These are phyloP conservation scores for Drosophila nannoptera DNA, from an alignment of 1,140 invertebrate species.

Conservation along the genomic window DNA sequence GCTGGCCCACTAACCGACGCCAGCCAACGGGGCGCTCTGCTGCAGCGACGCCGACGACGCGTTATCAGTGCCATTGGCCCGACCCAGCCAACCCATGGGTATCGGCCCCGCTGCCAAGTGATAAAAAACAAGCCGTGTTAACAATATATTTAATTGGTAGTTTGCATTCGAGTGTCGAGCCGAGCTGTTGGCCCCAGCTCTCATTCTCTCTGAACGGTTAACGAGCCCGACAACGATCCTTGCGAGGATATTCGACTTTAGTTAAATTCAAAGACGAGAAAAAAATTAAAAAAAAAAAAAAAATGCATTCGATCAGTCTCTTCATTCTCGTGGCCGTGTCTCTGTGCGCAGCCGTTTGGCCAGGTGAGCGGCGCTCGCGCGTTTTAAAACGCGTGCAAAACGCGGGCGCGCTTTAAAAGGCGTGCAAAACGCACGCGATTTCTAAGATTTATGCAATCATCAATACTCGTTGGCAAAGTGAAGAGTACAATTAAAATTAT, in stretches of 20 bases:
- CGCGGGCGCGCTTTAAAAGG: conserved; percentile 21
- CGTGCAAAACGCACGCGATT: conserved; percentile 11
- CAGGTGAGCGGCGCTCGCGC: conserved; percentile 46
- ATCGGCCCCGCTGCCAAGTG: conserved; percentile 38
- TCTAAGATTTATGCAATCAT: not conserved
- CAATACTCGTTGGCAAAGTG: conserved; percentile 6
- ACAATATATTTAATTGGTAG: conserved; percentile 77
- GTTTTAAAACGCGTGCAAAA: conserved; percentile 17
- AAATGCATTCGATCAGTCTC: conserved; percentile 39
- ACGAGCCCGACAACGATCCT: conserved; percentile 7
- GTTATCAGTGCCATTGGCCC: conserved; percentile 56
- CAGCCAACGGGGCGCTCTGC: conserved; percentile 32
- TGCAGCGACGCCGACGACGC: not conserved
- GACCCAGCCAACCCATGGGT: conserved; percentile 26
- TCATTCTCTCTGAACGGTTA: not conserved
- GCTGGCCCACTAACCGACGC: not conserved
- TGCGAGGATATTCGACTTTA: conserved; percentile 16
- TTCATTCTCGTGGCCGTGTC: conserved; percentile 40
- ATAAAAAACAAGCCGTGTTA: conserved; percentile 72
- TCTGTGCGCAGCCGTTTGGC: conserved; percentile 29
- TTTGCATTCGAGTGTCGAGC: conserved; percentile 58
- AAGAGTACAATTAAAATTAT: not conserved
- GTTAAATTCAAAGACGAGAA: conserved; percentile 6
- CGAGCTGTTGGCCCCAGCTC: conserved; percentile 40
- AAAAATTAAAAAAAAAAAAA: conserved; percentile 3